Conservation (phyloP, 2,888 invertebrate species). For the Acrocyrtus sp. region DNA sequence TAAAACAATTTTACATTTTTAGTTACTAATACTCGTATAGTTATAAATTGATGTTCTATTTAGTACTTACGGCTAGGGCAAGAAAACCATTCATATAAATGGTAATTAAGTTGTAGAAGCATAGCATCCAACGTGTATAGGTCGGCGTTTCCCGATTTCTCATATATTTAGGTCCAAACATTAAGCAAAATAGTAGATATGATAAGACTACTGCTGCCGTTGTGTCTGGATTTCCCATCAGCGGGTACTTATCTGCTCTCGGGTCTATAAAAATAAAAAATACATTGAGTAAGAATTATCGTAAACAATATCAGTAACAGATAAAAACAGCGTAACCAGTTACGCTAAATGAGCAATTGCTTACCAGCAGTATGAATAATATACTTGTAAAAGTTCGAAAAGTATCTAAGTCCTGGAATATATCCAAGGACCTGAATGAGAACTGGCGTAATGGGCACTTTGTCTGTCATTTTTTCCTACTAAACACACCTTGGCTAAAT, state of each 20-base stretch:
- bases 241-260: conserved; percentile 65
- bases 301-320: not conserved
- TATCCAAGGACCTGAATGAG: conserved; percentile 46
- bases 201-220: conserved; percentile 52
- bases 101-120: conserved; percentile 57
- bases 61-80: conserved; percentile 56
- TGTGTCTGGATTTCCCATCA: conserved; percentile 65
- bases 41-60: not conserved
- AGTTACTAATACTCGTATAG: not conserved
- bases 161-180: conserved; percentile 52
- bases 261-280: conserved; percentile 64
- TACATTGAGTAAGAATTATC: not conserved
- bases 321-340: no score
- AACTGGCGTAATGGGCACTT: not conserved
- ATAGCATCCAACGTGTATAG: conserved; percentile 30
- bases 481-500: not conserved
- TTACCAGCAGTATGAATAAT: conserved; percentile 55
- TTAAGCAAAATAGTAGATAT: conserved; percentile 55
- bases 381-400: conserved; percentile 52
- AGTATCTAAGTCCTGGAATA: conserved; percentile 52
- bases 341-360: not conserved
- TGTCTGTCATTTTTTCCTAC: not conserved
- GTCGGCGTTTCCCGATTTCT: conserved; percentile 34
- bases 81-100: conserved; percentile 56
- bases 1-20: not conserved